Percentiles rank a stretch among this genome's conserved stretches.
phyloP scores from a whole-genome alignment of 1,140 invertebrate genomes.

The Panagrolaimus sp. region DNA sequence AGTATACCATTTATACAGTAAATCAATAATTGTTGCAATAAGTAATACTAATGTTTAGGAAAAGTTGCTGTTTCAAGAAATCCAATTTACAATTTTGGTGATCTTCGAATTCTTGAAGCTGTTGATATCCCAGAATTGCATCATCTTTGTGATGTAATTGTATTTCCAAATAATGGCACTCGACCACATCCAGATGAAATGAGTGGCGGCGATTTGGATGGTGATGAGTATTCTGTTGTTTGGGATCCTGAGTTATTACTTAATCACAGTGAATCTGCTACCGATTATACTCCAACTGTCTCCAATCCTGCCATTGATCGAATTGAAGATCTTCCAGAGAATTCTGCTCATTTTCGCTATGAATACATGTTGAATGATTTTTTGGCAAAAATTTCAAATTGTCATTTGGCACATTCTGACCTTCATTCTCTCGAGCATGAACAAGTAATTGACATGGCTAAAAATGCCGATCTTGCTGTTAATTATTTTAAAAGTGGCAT shows the following conservation, averaged over 20 bases:
- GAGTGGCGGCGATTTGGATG: slow-evolving; percentile 51
- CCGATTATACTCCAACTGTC: neutral
- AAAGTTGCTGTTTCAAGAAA: neutral
- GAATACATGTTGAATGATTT: neutral
- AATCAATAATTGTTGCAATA: no score
- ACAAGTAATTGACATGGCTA: neutral
- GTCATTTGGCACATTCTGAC: slow-evolving; percentile 8
- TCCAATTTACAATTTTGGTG: neutral
- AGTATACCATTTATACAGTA: no score
- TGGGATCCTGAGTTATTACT: slow-evolving; percentile 47
- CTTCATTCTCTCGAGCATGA: neutral
- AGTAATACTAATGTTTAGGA: no score
- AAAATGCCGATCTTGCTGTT: slow-evolving; percentile 1
- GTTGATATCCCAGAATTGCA: neutral
- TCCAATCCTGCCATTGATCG: neutral
- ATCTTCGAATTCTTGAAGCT: neutral
- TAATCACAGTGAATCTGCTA: slow-evolving; percentile 29
- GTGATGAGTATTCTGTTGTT: slow-evolving; percentile 54
- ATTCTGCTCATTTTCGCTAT: neutral
- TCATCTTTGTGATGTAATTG: slow-evolving; percentile 11
- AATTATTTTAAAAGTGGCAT: slow-evolving; percentile 13
- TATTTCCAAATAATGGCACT: slow-evolving; percentile 25
- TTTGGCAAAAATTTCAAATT: neutral
- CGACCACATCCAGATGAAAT: slow-evolving; percentile 57
- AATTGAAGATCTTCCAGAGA: neutral